Conservation (phyloP, 1,140 invertebrate species). For the Aleiodes sp. region DNA sequence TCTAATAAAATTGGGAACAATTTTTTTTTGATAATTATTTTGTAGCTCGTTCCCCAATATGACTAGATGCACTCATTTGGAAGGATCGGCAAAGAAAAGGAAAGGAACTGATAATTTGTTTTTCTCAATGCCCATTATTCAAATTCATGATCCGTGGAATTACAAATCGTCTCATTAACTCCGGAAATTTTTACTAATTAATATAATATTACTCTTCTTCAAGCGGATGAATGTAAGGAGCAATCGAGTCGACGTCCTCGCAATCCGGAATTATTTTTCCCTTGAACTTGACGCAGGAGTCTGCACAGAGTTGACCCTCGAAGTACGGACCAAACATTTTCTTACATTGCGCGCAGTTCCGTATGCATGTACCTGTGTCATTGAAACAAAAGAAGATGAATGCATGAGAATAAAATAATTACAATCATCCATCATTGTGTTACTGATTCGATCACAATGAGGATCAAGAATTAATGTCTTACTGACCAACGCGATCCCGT, state of each 20-base stretch:
- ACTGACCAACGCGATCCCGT: constrained; percentile 35
- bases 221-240: constrained; percentile 79
- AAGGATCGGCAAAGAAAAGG: neutral
- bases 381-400: constrained; percentile 25
- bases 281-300: constrained; percentile 82
- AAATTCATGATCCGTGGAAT: too few relatives aligned
- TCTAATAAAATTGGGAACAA: too few relatives aligned
- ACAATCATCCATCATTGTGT: neutral
- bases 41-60: neutral
- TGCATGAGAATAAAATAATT: constrained; percentile 3
- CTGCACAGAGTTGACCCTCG: constrained; percentile 82
- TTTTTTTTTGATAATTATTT: neutral
- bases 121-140: too few relatives aligned
- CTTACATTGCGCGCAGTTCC: constrained; percentile 88
- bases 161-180: too few relatives aligned
- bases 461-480: neutral
- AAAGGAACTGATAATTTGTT: too few relatives aligned
- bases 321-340: constrained; percentile 88
- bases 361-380: constrained; percentile 73
- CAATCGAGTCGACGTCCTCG: constrained; percentile 80
- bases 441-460: neutral
- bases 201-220: constrained; percentile 45
- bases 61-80: constrained; percentile 13
- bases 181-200: too few relatives aligned
- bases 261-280: constrained; percentile 86